These are phyloP conservation scores for Centropyge bicolor DNA, from an alignment of 2,797 vertebrate genomes.

Conservation along the genomic window DNA sequence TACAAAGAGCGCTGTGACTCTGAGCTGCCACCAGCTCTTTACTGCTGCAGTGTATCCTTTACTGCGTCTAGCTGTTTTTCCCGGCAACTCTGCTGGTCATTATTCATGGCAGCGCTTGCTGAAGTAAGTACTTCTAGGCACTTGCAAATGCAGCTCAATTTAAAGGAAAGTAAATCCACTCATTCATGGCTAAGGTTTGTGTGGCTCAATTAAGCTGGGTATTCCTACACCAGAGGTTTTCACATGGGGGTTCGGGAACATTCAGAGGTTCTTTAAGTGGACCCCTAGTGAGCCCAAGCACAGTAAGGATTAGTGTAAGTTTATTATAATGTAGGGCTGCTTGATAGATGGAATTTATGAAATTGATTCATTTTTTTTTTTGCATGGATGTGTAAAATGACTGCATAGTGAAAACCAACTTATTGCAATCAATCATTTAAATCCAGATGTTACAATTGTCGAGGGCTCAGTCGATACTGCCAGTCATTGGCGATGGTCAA, in stretches of 20 bases:
- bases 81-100: slow-evolving; percentile 30
- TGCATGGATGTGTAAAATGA: background rate
- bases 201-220: slow-evolving; percentile 16
- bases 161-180: slow-evolving; percentile 41
- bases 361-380: background rate
- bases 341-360: background rate
- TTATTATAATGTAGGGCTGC: background rate
- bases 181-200: slow-evolving; percentile 12
- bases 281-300: background rate
- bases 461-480: no score
- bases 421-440: no score
- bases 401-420: background rate
- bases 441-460: no score
- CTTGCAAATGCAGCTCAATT: slow-evolving; percentile 38
- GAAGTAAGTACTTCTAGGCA: slow-evolving; percentile 52
- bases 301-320: background rate
- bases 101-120: slow-evolving; percentile 47
- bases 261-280: background rate
- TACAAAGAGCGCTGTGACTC: slow-evolving; percentile 60
- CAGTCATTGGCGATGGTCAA: no score
- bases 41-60: slow-evolving; percentile 23
- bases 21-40: slow-evolving; percentile 39
- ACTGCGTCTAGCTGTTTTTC: slow-evolving; percentile 22
- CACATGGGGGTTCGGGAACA: background rate
- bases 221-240: slow-evolving; percentile 1